These are phyloP conservation scores for Battus philenor DNA, from an alignment of 1,140 invertebrate genomes.

Conservation along the genomic window DNA sequence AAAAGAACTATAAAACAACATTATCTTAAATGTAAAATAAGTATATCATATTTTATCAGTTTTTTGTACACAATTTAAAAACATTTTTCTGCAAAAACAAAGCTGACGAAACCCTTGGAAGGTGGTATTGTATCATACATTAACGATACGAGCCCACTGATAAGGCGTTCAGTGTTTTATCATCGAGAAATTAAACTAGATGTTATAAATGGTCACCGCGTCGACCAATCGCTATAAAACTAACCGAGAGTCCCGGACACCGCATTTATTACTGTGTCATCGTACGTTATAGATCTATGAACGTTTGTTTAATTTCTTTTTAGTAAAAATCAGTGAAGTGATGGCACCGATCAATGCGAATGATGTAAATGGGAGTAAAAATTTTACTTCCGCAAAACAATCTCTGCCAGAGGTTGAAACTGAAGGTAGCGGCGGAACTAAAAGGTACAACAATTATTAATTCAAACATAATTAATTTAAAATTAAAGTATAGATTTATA, in stretches of 20 bases:
- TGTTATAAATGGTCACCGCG: conserved; percentile 17
- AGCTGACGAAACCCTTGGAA: conserved; percentile 11
- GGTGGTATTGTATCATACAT: conserved; percentile 12
- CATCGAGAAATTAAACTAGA: conserved; percentile 20
- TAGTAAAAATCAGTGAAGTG: conserved; percentile 34
- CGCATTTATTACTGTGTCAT: conserved; percentile 56
- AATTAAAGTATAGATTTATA: conserved; percentile 1
- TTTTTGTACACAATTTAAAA: no score
- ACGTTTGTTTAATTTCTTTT: conserved; percentile 24
- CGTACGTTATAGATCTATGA: conserved; percentile 36
- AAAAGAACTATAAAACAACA: no score
- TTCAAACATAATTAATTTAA: neutral
- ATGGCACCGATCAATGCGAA: conserved; percentile 61
- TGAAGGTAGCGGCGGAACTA: conserved; percentile 39
- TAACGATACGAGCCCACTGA: conserved; percentile 6
- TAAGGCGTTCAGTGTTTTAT: conserved; percentile 12
- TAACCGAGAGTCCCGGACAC: conserved; percentile 24
- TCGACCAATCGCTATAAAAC: conserved; percentile 40
- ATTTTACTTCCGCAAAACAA: conserved; percentile 37
- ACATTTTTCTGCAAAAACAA: conserved; percentile 12
- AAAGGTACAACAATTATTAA: conserved; percentile 34
- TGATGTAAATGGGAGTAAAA: conserved; percentile 41
- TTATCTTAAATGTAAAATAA: no score
- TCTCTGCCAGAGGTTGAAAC: conserved; percentile 53
- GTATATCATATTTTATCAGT: no score